Conservation (phyloP, 1,140 invertebrate species). For the Bombus affinis region DNA sequence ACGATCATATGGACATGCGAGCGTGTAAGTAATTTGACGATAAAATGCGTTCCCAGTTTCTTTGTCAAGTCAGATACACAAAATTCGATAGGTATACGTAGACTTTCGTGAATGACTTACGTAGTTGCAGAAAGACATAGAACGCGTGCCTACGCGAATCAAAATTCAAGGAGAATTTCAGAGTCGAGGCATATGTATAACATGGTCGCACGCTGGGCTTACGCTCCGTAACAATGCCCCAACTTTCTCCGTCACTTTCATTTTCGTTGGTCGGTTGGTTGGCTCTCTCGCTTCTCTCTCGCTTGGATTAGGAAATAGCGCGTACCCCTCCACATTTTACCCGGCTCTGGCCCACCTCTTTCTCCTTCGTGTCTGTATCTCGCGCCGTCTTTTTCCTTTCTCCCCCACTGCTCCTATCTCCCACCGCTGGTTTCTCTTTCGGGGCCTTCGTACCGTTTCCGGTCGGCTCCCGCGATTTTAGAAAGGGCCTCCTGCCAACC, state of each 20-base stretch:
- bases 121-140: no score
- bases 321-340: slow-evolving; percentile 69
- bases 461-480: slow-evolving; percentile 75
- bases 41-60: no score
- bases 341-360: slow-evolving; percentile 45
- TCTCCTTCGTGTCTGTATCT: slow-evolving; percentile 20
- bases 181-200: slow-evolving; percentile 40
- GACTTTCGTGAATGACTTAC: no score
- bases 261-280: slow-evolving; percentile 78
- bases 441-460: slow-evolving; percentile 46
- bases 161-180: slow-evolving; percentile 43
- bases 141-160: slow-evolving; percentile 37
- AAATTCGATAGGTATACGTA: neutral
- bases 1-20: rapidly evolving
- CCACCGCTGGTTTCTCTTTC: slow-evolving; percentile 23
- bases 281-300: slow-evolving; percentile 59
- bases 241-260: slow-evolving; percentile 83
- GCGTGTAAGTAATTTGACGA: no score
- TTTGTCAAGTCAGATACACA: no score
- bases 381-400: neutral
- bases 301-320: slow-evolving; percentile 79
- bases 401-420: neutral
- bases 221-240: slow-evolving; percentile 81
- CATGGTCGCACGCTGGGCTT: slow-evolving; percentile 67
- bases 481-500: slow-evolving; percentile 71